These are phyloP conservation scores for Cardiocondyla obscurior DNA, from an alignment of 1,140 invertebrate species.

Conservation along the genomic window DNA sequence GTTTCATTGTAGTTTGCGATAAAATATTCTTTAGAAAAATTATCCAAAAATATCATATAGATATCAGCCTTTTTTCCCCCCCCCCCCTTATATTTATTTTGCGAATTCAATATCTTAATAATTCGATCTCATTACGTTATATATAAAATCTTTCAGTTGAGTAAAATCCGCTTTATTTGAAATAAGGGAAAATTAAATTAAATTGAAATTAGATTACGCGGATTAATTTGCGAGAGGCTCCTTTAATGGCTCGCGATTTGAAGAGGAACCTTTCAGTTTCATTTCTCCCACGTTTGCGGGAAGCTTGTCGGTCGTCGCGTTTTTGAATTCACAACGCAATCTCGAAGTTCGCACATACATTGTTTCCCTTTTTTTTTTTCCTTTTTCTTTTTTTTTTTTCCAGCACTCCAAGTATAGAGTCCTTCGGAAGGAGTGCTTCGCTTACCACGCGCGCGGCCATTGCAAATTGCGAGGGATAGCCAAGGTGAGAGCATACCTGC, in stretches of 20 bases:
- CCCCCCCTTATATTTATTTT: background rate
- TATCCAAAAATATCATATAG: background rate
- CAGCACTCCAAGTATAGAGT: background rate
- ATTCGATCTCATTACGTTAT: conserved; percentile 16
- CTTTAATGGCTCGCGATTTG: background rate
- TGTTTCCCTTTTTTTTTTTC: background rate
- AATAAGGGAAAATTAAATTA: conserved; percentile 19
- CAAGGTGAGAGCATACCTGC: conserved; percentile 28
- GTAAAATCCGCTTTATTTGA: conserved; percentile 8
- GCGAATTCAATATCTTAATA: conserved; percentile 6
- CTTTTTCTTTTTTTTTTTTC: background rate
- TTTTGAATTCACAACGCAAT: conserved; percentile 14
- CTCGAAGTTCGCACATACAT: background rate
- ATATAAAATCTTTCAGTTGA: conserved; percentile 7
- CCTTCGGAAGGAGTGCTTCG: background rate
- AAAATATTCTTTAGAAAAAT: background rate
- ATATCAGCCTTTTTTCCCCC: background rate
- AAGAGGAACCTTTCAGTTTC: background rate
- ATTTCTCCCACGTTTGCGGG: background rate
- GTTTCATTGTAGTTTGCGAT: background rate
- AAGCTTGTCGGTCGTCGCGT: background rate
- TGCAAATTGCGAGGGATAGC: conserved; percentile 45
- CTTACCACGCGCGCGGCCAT: background rate
- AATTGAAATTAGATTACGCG: conserved; percentile 22
- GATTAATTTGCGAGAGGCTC: conserved; percentile 19